Evolutionary conservation across 2,113 vertebrate species (phyloP).

Genomic region (Hippocampus mohnikei): DNA sequence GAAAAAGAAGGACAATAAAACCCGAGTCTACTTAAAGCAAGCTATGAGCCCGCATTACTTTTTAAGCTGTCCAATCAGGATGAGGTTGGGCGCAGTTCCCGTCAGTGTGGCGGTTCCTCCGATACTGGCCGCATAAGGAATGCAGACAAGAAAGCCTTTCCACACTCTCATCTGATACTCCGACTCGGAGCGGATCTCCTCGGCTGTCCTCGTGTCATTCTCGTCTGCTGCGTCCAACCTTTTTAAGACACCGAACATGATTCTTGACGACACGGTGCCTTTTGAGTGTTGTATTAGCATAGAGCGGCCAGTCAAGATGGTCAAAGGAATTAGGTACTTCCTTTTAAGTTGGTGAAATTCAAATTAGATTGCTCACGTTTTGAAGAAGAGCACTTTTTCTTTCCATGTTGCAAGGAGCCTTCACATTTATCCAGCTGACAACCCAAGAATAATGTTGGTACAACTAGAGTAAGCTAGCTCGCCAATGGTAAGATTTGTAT

Average conservation of each 20-base stretch:
- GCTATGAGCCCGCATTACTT: constrained; percentile 63
- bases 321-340: too few relatives aligned
- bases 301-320: too few relatives aligned
- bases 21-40: neutral
- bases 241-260: neutral
- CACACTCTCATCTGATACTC: constrained; percentile 85
- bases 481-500: neutral
- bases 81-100: constrained; percentile 91
- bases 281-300: too few relatives aligned
- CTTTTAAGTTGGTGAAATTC: too few relatives aligned
- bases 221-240: constrained; percentile 51
- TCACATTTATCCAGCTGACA: neutral
- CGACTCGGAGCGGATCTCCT: constrained; percentile 76
- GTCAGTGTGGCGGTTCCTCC: constrained; percentile 94
- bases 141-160: constrained; percentile 96
- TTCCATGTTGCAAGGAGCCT: neutral
- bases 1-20: constrained; percentile 18
- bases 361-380: too few relatives aligned
- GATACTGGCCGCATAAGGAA: constrained; percentile 92
- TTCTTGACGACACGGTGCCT: too few relatives aligned
- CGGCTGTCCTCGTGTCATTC: constrained; percentile 60
- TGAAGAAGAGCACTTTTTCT: neutral
- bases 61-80: constrained; percentile 92
- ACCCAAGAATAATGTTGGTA: neutral
- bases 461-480: neutral